Evolutionary conservation across 2,113 vertebrate genomes (phyloP).

Genomic region (Malurus alboscapulatus): DNA sequence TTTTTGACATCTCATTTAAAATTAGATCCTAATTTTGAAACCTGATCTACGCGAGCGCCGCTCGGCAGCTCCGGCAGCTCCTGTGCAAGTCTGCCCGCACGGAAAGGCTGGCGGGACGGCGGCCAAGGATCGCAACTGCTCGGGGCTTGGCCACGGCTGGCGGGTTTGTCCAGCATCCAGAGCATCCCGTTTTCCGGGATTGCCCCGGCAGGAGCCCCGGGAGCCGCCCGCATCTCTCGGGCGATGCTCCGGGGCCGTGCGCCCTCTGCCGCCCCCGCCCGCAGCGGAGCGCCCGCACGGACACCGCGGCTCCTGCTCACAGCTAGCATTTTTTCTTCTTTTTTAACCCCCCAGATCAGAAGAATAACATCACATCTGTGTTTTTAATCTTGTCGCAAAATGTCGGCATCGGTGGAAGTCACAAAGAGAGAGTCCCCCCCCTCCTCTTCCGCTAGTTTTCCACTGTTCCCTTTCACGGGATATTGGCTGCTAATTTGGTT

Average conservation of each 20-base stretch:
- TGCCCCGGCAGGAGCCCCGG: neutral
- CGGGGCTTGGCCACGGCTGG: fast-evolving
- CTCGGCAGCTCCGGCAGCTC: neutral
- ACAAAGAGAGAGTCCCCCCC: too few relatives aligned
- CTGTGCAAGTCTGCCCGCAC: neutral
- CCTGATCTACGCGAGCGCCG: neutral
- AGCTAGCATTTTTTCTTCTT: fast-evolving
- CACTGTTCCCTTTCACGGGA: neutral
- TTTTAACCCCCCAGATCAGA: neutral
- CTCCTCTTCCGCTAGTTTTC: neutral
- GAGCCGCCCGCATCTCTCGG: neutral
- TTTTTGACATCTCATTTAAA: slow-evolving; percentile 42
- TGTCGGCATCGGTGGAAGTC: neutral
- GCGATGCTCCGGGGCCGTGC: neutral
- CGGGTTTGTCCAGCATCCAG: neutral
- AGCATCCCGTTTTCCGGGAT: neutral
- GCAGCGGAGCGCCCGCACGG: neutral
- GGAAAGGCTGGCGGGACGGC: neutral
- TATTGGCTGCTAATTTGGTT: neutral
- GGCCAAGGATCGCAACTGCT: neutral
- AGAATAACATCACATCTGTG: neutral
- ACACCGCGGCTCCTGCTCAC: neutral
- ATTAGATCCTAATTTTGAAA: slow-evolving; percentile 34
- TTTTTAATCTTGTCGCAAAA: neutral
- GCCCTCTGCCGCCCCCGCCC: neutral